Evolutionary conservation across 2,888 invertebrate species (phyloP).

Genomic region (Corbicula japonica): DNA sequence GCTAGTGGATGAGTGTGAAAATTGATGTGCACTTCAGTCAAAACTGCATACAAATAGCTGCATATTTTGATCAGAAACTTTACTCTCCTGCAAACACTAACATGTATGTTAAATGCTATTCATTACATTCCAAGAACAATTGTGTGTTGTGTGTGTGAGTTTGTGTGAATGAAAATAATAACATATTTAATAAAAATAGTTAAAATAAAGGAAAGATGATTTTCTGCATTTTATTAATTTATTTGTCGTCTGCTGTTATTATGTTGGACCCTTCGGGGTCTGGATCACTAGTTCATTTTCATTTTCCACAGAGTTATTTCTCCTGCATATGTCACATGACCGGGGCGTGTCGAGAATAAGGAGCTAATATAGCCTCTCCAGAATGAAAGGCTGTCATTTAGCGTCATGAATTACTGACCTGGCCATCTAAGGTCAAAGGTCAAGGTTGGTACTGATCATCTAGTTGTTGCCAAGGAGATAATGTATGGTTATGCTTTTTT

Average conservation of each 20-base stretch:
- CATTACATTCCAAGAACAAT: no score
- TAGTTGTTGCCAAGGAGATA: constrained; percentile 34
- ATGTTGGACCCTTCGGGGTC: constrained; percentile 53
- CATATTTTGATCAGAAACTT: no score
- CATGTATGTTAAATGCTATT: no score
- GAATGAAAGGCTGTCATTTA: constrained; percentile 46
- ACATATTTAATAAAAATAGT: no score
- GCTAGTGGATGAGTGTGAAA: no score
- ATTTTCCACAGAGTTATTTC: constrained; percentile 63
- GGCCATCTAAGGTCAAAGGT: constrained; percentile 29
- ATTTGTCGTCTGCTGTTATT: not conserved
- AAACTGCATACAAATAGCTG: no score
- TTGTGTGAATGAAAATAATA: no score
- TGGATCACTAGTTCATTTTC: constrained; percentile 58
- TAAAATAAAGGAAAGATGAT: not conserved
- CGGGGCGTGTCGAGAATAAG: constrained; percentile 33
- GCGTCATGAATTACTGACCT: constrained; percentile 55
- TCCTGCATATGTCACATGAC: constrained; percentile 53
- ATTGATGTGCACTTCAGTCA: no score
- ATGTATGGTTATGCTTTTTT: no score
- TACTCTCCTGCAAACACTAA: no score
- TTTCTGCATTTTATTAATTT: not conserved
- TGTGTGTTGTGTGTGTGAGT: no score
- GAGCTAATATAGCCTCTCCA: constrained; percentile 62
- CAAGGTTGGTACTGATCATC: constrained; percentile 51